These are phyloP conservation scores for Dicranocentrus wangi DNA, from an alignment of 2,888 invertebrate species.

Conservation along the genomic window DNA sequence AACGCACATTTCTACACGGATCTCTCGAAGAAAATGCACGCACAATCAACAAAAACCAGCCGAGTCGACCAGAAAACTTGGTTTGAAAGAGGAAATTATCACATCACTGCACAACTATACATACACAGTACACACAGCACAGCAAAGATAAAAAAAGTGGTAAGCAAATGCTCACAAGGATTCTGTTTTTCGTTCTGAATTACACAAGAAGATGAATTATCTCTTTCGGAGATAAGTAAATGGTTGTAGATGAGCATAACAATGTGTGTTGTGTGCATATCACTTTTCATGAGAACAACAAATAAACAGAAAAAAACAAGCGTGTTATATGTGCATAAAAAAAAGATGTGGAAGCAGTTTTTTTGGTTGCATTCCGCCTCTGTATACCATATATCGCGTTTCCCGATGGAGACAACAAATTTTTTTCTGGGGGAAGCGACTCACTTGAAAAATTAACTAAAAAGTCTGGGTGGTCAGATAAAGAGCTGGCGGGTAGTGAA, in stretches of 20 bases:
- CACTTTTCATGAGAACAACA: conserved; percentile 37
- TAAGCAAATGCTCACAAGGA: conserved; percentile 10
- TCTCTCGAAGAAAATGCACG: neutral
- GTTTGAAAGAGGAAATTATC: conserved; percentile 41
- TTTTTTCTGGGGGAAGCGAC: neutral
- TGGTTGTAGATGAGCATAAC: conserved; percentile 33
- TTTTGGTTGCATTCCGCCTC: neutral
- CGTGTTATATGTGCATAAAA: neutral
- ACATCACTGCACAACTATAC: conserved; percentile 45
- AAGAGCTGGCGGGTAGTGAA: conserved; percentile 30
- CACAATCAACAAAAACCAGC: conserved; percentile 11
- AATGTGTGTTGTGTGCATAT: conserved; percentile 1
- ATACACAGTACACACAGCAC: neutral
- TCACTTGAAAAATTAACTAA: conserved; percentile 47
- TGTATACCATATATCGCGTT: conserved; percentile 37
- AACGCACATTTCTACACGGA: conserved; percentile 23
- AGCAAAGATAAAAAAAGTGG: conserved; percentile 32
- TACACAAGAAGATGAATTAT: conserved; percentile 55
- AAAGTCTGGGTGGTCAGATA: conserved; percentile 50
- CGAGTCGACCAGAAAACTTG: neutral
- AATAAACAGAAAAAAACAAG: conserved; percentile 10
- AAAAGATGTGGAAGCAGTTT: neutral
- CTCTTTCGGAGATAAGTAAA: conserved; percentile 21
- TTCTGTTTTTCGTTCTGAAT: conserved; percentile 28
- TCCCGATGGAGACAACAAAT: conserved; percentile 46